Evolutionary conservation across 2,888 invertebrate species (phyloP), one percentile per base, ranked within the genome.

Genomic region (Idaea aversata): DNA sequence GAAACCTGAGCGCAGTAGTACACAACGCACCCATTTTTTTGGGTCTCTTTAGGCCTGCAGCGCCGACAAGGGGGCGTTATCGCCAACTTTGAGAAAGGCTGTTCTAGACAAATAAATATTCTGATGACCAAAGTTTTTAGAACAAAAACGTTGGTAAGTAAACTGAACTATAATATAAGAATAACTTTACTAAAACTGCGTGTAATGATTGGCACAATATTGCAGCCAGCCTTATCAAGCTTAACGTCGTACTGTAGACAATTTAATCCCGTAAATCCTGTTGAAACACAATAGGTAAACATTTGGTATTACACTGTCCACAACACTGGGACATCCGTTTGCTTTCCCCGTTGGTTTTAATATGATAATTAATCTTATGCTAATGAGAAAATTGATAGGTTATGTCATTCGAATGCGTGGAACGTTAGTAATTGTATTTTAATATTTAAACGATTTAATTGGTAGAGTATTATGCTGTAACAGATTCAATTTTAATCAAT

Each of bases 271-370:
- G 62, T 70, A 72, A 69, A 73, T 74, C 76, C 72, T 66, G 16
- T 72, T 70, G 77, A 68, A 73, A 74, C 73, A 73, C 75, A 75
- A 75, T 73, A 72, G 69, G 72, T 70, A 76, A 75, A 80, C 74
- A 74, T 68, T 70, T 66, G 65, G 64, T 67, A 67, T 67, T 69
- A 63, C 67, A 66, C 16, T 57, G 35, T 61, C 59, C 47, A 15
- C 57, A 34, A 57, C 57, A 61, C 57, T 16, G 57, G 47, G 61
- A 61, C 59, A 34, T 13, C 34, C 34, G 59, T 10, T 59, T 34
- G 59, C 59, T 25, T 34, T 59, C 25, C 25, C 4, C 25, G 34
- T 25, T 13, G 16, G 59, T 59, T 59, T 59, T 34, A 47, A 15
- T 4, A 10, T 38, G 25, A 60, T 68, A 66, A 68, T 68, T 68